Base-by-base conservation (phyloP, 92 coral and sea anemone species). In the Phenganax subtilis region DNA sequence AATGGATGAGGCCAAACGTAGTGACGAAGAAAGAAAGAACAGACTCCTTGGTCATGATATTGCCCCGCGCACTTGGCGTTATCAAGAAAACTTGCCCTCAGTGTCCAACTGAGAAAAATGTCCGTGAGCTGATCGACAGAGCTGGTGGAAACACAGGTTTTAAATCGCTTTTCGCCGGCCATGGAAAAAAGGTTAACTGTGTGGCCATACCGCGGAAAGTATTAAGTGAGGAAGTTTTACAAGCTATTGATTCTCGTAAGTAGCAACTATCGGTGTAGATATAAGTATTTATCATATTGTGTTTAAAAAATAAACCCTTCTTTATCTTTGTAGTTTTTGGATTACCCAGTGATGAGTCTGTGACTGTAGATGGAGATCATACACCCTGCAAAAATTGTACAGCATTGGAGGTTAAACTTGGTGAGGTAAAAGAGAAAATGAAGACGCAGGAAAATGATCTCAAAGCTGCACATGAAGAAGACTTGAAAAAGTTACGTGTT, bases 61-160 rank as follows among this genome's bases (percentile, higher is more conserved):
- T 61, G 28, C 67, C 67, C n/a, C n/a, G 14, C n/a, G 25, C 25
- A 15, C 67, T 61, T 8, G 25, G 14, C 25, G 8, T 12, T 8
- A 61, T 61, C 7, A 61, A 69, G 27, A 16, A 69, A 69, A 1
- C n/a, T n/a, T 27, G 75, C 53, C 52, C 3, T 3, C 10, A 27
- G 20, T 69, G 75, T 30, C 75, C 75, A 30, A 69, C 51, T 69
- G 75, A 69, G 14, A 69, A 69, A 69, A 69, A 69, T 29, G 75
- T 51, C 11, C 17, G 52, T 16, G 53, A 12, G 12, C 53, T 69
- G 10, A 69, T 3, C 0, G 52, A 31, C 16, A 31, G 30, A 30
- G 75, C 55, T 8, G 75, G 75, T 20, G 75, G 75, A 31, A 51
- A 69, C 75, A 69, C 17, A 8, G 15, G 12, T 9, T 69, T 69